These are phyloP conservation scores for Chaenogobius annularis DNA, from an alignment of 2,113 vertebrate species.

Conservation along the genomic window DNA sequence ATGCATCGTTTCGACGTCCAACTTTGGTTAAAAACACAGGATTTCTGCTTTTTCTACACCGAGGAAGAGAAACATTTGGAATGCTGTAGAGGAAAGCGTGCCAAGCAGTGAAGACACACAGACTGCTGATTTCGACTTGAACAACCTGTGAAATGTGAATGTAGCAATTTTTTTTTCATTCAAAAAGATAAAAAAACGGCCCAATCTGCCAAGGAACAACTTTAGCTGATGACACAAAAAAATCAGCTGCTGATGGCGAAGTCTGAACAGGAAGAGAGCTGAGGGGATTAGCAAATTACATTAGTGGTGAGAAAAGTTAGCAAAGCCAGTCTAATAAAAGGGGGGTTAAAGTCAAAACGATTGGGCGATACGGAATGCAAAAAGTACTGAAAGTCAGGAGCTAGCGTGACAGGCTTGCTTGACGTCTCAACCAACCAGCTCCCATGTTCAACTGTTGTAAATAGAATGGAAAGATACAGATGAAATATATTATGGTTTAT, in stretches of 20 bases:
- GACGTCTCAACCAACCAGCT: conserved; percentile 69
- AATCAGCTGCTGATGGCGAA: conserved; percentile 55
- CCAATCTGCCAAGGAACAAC: conserved; percentile 69
- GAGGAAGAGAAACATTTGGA: not conserved
- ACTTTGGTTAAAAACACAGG: conserved; percentile 37
- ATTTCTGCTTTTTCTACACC: conserved; percentile 61
- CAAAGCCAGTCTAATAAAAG: conserved; percentile 38
- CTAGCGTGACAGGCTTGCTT: conserved; percentile 49
- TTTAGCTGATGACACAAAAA: conserved; percentile 62
- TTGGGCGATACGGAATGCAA: conserved; percentile 52
- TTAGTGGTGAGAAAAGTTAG: conserved; percentile 51
- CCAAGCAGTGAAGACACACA: conserved; percentile 58
- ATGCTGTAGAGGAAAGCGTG: conserved; percentile 37
- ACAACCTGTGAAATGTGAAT: conserved; percentile 91
- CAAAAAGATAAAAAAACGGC: conserved; percentile 64
- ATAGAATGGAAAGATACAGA: conserved; percentile 75
- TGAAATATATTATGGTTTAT: conserved; percentile 76
- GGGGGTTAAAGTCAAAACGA: conserved; percentile 53
- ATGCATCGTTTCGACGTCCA: conserved; percentile 58
- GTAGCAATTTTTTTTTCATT: conserved; percentile 79
- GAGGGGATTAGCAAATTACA: conserved; percentile 42
- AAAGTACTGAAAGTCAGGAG: conserved; percentile 49
- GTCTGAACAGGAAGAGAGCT: conserved; percentile 46
- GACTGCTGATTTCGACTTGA: conserved; percentile 74
- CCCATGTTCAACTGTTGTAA: conserved; percentile 71